phyloP scores from a whole-genome alignment of 2,888 invertebrate species.

The Melipona bicolor region DNA sequence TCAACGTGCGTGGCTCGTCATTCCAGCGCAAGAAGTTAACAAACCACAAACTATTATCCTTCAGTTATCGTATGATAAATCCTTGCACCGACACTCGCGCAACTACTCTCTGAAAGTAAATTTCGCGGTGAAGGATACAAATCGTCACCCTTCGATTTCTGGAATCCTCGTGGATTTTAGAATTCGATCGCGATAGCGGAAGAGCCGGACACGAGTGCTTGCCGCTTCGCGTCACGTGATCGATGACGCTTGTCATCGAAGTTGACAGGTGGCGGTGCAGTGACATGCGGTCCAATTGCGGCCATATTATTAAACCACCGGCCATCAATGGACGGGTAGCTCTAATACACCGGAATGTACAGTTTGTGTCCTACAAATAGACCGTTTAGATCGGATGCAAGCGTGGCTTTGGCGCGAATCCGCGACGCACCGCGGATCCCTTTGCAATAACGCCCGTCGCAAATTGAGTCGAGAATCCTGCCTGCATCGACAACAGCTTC shows the following conservation, averaged over 20 bases:
- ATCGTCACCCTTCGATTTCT: neutral
- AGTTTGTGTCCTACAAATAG: constrained; percentile 64
- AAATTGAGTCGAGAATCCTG: constrained; percentile 49
- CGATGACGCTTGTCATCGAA: constrained; percentile 61
- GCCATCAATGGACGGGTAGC: constrained; percentile 35
- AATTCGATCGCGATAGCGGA: constrained; percentile 11
- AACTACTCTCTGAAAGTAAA: neutral
- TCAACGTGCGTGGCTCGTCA: no score
- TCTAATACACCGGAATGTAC: constrained; percentile 63
- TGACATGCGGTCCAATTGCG: constrained; percentile 53
- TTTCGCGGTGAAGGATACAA: neutral
- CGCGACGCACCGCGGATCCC: constrained; percentile 29
- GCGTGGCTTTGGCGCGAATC: constrained; percentile 28
- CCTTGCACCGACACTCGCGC: neutral
- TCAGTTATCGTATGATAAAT: neutral
- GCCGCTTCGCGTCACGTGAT: constrained; percentile 53
- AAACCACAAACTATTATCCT: neutral
- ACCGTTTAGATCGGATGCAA: constrained; percentile 54
- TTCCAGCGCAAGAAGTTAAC: neutral
- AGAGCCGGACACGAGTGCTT: constrained; percentile 23
- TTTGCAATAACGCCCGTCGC: constrained; percentile 63
- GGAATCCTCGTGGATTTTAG: neutral
- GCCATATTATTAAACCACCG: constrained; percentile 66
- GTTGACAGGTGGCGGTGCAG: constrained; percentile 60
- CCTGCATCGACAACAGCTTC: constrained; percentile 14